These are phyloP conservation scores for Pseudopodoces humilis DNA, from an alignment of 2,113 vertebrate species.

Conservation along the genomic window DNA sequence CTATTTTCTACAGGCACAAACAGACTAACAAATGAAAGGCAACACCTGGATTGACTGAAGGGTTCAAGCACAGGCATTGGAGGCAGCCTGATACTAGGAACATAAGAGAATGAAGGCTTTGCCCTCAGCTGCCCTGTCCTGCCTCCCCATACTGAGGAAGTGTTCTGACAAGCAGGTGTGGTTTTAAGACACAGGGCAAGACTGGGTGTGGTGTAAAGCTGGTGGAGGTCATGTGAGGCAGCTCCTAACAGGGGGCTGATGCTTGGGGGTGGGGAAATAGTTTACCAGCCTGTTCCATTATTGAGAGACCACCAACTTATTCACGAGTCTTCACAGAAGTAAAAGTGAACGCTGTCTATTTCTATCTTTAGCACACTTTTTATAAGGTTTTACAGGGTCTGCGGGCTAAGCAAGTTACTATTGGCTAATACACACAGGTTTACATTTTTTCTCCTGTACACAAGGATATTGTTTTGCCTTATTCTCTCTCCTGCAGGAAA, in stretches of 20 bases:
- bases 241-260: neutral
- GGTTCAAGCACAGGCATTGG: neutral
- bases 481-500: too few relatives aligned
- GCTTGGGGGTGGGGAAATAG: neutral
- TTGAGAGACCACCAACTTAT: too few relatives aligned
- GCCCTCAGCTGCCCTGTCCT: neutral
- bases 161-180: neutral
- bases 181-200: neutral
- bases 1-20: neutral
- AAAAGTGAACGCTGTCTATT: too few relatives aligned
- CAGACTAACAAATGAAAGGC: neutral
- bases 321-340: too few relatives aligned
- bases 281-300: neutral
- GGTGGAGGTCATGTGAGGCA: neutral
- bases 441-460: too few relatives aligned
- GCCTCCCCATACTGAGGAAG: neutral
- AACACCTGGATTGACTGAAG: fast-evolving
- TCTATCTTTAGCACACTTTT: too few relatives aligned
- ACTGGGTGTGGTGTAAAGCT: neutral
- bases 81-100: neutral
- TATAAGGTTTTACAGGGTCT: too few relatives aligned
- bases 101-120: fast-evolving
- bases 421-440: too few relatives aligned
- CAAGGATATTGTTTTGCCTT: too few relatives aligned
- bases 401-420: too few relatives aligned